phyloP scores from a whole-genome alignment of 2,113 vertebrate species.

The Agapornis roseicollis region DNA sequence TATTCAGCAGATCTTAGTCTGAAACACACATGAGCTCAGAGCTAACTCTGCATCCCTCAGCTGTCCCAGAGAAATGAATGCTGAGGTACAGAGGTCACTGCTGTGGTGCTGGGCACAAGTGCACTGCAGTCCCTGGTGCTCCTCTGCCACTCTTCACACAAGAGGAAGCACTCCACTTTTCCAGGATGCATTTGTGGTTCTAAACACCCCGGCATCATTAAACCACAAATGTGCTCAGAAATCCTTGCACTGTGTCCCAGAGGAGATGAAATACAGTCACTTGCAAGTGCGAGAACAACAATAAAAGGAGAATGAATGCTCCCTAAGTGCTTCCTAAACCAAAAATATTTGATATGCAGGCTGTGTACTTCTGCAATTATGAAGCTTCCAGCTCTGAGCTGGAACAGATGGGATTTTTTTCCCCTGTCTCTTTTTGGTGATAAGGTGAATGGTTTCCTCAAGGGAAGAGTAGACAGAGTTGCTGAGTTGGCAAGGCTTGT shows the following conservation, averaged over 20 bases:
- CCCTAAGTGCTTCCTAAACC: constrained; percentile 64
- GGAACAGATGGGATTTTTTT: constrained; percentile 66
- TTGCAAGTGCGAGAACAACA: constrained; percentile 60
- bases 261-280: constrained; percentile 52
- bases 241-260: constrained; percentile 18
- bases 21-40: neutral
- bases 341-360: constrained; percentile 55
- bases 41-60: neutral
- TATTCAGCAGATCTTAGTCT: neutral
- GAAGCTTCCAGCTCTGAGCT: constrained; percentile 53
- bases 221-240: constrained; percentile 42
- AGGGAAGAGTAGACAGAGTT: constrained; percentile 43
- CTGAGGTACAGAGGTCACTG: neutral
- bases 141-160: neutral
- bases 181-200: constrained; percentile 7
- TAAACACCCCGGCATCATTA: constrained; percentile 23
- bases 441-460: constrained; percentile 68
- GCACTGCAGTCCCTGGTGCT: neutral
- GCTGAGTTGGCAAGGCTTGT: constrained; percentile 60
- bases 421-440: constrained; percentile 58
- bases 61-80: neutral
- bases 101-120: neutral
- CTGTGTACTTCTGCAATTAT: constrained; percentile 33
- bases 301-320: constrained; percentile 56
- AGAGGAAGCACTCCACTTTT: neutral